Evolutionary conservation across 2,888 invertebrate species (phyloP).

Genomic region (Caenorhabditis auriculariae): DNA sequence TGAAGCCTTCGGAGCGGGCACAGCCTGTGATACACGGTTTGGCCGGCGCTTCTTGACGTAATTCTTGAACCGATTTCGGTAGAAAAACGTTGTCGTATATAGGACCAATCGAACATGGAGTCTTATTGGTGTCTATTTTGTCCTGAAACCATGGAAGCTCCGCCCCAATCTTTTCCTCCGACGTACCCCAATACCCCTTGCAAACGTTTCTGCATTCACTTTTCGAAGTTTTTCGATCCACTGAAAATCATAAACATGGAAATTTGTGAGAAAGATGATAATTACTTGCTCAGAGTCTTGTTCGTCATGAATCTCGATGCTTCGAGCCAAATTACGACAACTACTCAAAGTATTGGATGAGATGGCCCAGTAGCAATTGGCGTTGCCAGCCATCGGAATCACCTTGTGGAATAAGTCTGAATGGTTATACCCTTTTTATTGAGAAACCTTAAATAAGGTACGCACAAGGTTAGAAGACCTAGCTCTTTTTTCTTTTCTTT

Average conservation of each 20-base stretch:
- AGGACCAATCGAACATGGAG: no score
- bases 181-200: slow-evolving; percentile 10
- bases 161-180: neutral
- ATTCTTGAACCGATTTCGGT: slow-evolving; percentile 16
- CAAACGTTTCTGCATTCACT: slow-evolving; percentile 32
- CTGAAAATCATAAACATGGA: slow-evolving; percentile 2
- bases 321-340: slow-evolving; percentile 10
- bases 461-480: neutral
- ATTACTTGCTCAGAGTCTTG: slow-evolving; percentile 12
- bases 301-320: slow-evolving; percentile 16
- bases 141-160: no score
- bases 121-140: no score
- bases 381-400: slow-evolving; percentile 43
- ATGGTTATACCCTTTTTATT: neutral
- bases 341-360: slow-evolving; percentile 8
- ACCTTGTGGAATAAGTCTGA: slow-evolving; percentile 43
- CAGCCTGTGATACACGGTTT: slow-evolving; percentile 36
- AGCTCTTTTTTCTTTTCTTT: neutral
- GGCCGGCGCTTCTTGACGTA: slow-evolving; percentile 29
- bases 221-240: slow-evolving; percentile 28
- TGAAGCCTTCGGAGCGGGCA: slow-evolving; percentile 29
- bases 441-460: neutral
- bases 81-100: slow-evolving; percentile 20
- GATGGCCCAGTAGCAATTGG: slow-evolving; percentile 24
- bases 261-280: neutral